Evolutionary conservation across 2,113 vertebrate species (phyloP).

Genomic region (Pollimyrus isidori): DNA sequence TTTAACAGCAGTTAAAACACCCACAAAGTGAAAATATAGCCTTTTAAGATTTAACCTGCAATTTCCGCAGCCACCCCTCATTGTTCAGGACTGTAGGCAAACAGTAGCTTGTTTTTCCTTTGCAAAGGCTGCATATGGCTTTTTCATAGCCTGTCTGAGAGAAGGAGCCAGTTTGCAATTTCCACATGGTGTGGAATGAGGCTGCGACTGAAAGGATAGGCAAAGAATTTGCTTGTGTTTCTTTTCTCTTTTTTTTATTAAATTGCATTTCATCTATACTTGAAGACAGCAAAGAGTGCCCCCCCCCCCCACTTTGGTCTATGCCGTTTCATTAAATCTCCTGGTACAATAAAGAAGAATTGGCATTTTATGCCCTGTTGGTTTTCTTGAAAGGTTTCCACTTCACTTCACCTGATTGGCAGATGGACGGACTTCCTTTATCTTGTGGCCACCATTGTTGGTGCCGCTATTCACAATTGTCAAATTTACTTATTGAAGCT

Average conservation of each 20-base stretch:
- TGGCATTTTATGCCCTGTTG: constrained; percentile 15
- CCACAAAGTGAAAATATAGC: not conserved
- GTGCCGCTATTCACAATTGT: constrained; percentile 5
- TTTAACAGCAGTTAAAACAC: not conserved
- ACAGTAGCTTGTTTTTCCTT: not conserved
- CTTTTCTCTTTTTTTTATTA: not conserved
- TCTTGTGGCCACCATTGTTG: constrained; percentile 6
- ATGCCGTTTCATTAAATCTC: constrained; percentile 15
- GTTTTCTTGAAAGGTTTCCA: constrained; percentile 11
- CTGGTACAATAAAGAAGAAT: constrained; percentile 1
- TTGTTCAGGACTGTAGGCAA: not conserved
- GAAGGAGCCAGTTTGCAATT: not conserved
- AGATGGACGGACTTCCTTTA: not conserved
- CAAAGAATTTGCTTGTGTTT: not conserved
- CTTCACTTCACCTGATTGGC: constrained; percentile 12
- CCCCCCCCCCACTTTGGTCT: not conserved
- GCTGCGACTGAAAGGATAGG: not conserved
- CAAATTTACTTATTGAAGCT: not conserved
- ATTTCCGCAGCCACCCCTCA: not conserved
- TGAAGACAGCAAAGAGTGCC: not conserved
- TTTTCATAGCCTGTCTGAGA: not conserved
- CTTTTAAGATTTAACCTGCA: not conserved
- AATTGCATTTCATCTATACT: constrained; percentile 11
- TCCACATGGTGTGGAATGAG: not conserved
- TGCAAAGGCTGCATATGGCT: not conserved